Percentiles rank a stretch among this genome's conserved stretches.
phyloP scores from a whole-genome alignment of 2,888 invertebrate species.

The Nasonia oneida region DNA sequence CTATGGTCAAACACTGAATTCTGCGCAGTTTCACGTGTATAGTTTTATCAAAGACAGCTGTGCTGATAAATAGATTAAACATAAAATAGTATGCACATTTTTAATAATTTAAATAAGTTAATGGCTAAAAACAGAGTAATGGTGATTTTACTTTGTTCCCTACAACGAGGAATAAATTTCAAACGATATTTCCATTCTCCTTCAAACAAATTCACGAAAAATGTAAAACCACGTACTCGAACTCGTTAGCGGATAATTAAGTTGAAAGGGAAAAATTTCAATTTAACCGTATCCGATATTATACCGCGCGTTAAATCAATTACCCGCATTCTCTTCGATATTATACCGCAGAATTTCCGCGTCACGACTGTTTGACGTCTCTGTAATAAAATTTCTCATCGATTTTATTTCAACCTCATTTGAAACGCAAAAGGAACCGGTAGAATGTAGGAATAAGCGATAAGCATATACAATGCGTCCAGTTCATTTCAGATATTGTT shows the following conservation, averaged over 20 bases:
- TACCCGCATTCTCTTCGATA: background rate
- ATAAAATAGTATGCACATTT: too few species aligned
- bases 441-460: background rate
- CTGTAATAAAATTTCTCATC: background rate
- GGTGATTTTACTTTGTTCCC: background rate
- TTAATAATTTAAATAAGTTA: too few species aligned
- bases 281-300: background rate
- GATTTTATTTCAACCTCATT: background rate
- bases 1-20: background rate
- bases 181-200: background rate
- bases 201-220: background rate
- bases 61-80: too few species aligned
- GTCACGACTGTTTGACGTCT: background rate
- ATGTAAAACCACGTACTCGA: background rate
- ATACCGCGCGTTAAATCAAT: background rate
- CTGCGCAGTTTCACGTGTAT: background rate
- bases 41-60: too few species aligned
- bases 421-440: background rate
- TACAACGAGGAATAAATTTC: background rate
- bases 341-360: background rate
- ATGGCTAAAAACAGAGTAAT: background rate
- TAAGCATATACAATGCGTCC: background rate
- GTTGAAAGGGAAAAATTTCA: background rate
- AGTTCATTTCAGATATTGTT: background rate
- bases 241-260: background rate